Base-by-base conservation (phyloP, 53 echinoderm and acorn worm genomes). In the Holothuria scabra region DNA sequence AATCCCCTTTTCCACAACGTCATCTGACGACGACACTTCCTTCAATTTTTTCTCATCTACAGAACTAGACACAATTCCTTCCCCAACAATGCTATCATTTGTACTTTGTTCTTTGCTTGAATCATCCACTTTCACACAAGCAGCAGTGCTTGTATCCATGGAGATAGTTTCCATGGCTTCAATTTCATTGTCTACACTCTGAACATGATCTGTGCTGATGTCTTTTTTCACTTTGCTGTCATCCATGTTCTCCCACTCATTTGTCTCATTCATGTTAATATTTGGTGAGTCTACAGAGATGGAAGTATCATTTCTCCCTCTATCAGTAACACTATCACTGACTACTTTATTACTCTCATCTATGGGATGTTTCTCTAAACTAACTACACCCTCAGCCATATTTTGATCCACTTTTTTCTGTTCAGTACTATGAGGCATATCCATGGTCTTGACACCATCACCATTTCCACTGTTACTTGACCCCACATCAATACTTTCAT, bases 181-280 rank as follows among this genome's bases (percentile, higher is more conserved):
- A 30, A 14, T 16, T 0, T 37, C 70, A 70, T 70, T 35, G 16
- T 26, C 22, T 37, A 13, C 9, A 46, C 2, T 46, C 14, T 28
- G 11, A 11, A 57, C 28, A 13, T 59, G 22, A 30, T 61, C 41
- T 82, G 23, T 82, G 82, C 60, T 32, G 60, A 32, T 21, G 72
- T 44, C 49, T 52, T 52, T 13, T 8, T 48, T 48, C 5, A 5
- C 38, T 81, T 38, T 81, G 81, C 60, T 31, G 60, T 12, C 7
- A 22, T 41, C 71, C 12, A 10, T 18, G 52, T 52, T 52, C 52
- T 16, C 41, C 6, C 7, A 16, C 0, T 52, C 52, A 18, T 0
- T 52, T 16, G 3, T 52, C 18, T 52, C 52, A 3, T 52, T 52
- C 4, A 52, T 52, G 16, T 16, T 18, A 52, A 1, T 18, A 16